phyloP scores from a whole-genome alignment of 2,888 invertebrate species.

The Tetranychus truncatus region DNA sequence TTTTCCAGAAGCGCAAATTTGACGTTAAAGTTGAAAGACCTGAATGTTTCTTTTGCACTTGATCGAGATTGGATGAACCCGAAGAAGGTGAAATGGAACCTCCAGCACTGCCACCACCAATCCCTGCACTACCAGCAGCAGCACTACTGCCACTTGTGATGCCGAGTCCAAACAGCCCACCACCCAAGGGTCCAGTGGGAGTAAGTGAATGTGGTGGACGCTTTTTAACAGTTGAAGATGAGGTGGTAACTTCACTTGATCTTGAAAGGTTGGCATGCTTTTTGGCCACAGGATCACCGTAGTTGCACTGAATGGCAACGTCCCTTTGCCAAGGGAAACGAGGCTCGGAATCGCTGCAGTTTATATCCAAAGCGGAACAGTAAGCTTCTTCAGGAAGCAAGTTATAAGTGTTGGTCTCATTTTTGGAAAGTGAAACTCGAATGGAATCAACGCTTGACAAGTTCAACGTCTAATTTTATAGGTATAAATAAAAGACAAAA shows the following conservation, averaged over 20 bases:
- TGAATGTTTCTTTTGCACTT: conserved; percentile 8
- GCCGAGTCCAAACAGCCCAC: background rate
- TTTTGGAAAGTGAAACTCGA: conserved; percentile 14
- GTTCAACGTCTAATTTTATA: background rate
- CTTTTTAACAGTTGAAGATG: background rate
- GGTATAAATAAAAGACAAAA: background rate
- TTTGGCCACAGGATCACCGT: conserved; percentile 11
- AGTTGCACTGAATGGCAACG: conserved; percentile 27
- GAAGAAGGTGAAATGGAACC: background rate
- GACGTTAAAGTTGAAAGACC: conserved; percentile 5
- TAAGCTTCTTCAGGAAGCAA: conserved; percentile 27
- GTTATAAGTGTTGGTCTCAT: conserved; percentile 24
- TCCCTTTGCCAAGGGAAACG: conserved; percentile 28
- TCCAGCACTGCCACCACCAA: background rate
- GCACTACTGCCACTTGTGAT: too few relatives aligned
- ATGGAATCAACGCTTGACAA: conserved; percentile 19
- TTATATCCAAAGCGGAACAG: conserved; percentile 28
- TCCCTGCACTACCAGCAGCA: too few relatives aligned
- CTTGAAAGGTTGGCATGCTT: background rate
- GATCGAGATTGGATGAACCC: background rate
- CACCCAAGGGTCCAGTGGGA: background rate
- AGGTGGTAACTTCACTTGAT: background rate
- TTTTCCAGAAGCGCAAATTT: conserved; percentile 20
- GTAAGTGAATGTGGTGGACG: background rate
- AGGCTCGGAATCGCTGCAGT: conserved; percentile 26